Base-by-base conservation (phyloP, 1,140 invertebrate species). In the Eulimnadia texana region DNA sequence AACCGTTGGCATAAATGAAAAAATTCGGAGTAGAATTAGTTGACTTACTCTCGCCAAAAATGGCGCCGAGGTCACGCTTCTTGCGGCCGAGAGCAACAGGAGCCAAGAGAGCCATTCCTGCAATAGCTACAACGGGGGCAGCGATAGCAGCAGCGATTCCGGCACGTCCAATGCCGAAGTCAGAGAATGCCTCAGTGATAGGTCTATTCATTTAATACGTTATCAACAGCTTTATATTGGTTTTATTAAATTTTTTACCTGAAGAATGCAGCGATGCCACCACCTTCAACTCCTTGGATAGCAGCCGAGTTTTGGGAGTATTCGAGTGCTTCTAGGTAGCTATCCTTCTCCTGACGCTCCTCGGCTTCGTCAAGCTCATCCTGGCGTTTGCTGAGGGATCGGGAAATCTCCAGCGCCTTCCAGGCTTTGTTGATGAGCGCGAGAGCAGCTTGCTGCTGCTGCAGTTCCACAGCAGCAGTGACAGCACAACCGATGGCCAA, bases 251-350 rank as follows among this genome's bases (percentile, higher is more conserved):
- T 2, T 29, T 33, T 23, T 63, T 53, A 63, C 62, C 62, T 47
- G 50, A 63, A 63, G 33, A 63, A 63, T 3, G 42, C 50, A n/a
- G 23, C 50, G 23, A 63, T 59, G 13, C 62, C 50, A 29, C 50
- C 29, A 23, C 25, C 49, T 24, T 63, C 62, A n/a, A 42, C 42
- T 19, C 62, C 62, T 60, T 63, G 62, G 33, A 63, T 23, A 42
- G 57, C 13, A 42, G 56, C 62, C 13, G 62, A 63, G 29, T 63
- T 63, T 10, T 63, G 62, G 16, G 62, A 63, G 51, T 63, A 63
- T 58, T 63, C 62, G 23, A 63, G 58, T 11, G 62, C 62, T 59
- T 59, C 62, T 23, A 63, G 52, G 58, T 63, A 63, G 62, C 62
- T 63, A 29, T 63, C 62, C 56, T 61, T 50, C 22, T 28, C 50